Base-by-base conservation (phyloP, 2,888 invertebrate species). In the Caenorhabditis japonica region DNA sequence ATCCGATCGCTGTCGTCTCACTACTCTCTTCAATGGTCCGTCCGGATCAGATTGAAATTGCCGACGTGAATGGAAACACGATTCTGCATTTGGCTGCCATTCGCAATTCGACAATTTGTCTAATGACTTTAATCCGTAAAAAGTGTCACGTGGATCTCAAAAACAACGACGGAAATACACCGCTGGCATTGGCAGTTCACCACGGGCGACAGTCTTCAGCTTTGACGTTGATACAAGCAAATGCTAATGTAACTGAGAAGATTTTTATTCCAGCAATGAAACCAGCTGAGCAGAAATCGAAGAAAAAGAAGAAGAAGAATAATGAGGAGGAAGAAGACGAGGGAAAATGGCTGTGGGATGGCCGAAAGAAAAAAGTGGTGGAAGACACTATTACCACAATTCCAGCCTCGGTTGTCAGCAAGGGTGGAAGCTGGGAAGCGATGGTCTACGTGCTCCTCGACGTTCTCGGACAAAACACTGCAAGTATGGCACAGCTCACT, bases 71-170 rank as follows among this genome's bases (percentile, higher is more conserved):
- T 30, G 82, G 89, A 3, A 84, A 84, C 68, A 88, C 88, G 60
- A 88, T 90, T 2, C 78, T 90, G 10, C 90, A 90, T 77, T 79
- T 89, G 52, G 90, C 89, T 1, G 87, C 86, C 17, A 77, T 81
- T 34, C 77, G 86, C 47, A 89, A 89, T 38, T 70, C 82, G 10
- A 79, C 76, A 23, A 78, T 82, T 59, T 82, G 77, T 23, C 41
- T 76, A 17, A 79, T 79, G 47, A 68, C 76, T n/a, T 44, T 82
- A 49, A 51, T 78, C 38, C 52, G 77, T 8, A 79, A 78, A 38
- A 79, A 79, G 19, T 70, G 70, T 10, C 58, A 64, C 19, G 76
- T 80, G 2, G 58, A 74, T 25, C 15, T 76, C 15, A 71, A 71
- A 33, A 77, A 76, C 39, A 43, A 75, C 3, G 62, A 64, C 53